Conservation (phyloP, 2,888 invertebrate species). For the Oscheius onirici region DNA sequence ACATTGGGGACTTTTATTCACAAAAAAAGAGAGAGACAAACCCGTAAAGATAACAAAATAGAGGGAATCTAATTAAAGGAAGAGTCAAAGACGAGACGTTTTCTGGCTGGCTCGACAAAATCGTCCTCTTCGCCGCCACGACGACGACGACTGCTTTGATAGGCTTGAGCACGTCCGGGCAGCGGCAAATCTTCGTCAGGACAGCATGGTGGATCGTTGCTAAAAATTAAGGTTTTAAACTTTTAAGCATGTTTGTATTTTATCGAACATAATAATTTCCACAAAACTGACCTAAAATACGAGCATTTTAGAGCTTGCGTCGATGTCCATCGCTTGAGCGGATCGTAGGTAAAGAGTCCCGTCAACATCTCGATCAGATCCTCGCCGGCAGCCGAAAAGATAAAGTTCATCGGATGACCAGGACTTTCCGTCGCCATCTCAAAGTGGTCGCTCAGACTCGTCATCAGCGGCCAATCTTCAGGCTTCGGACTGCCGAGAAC, state of each 20-base stretch:
- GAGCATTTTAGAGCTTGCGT: slow-evolving; percentile 60
- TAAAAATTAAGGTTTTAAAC: slow-evolving; percentile 3
- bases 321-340: slow-evolving; percentile 59
- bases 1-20: neutral
- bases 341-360: slow-evolving; percentile 61
- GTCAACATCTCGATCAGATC: slow-evolving; percentile 84
- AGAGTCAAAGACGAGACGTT: slow-evolving; percentile 25
- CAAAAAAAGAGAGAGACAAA: neutral
- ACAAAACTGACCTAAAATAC: slow-evolving; percentile 59
- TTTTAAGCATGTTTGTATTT: neutral
- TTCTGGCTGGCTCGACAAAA: slow-evolving; percentile 21
- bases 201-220: slow-evolving; percentile 61
- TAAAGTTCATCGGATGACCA: neutral
- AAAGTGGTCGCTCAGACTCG: slow-evolving; percentile 85
- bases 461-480: slow-evolving; percentile 85
- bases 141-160: slow-evolving; percentile 22
- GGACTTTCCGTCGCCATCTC: slow-evolving; percentile 80
- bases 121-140: neutral
- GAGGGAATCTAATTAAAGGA: neutral
- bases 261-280: no score
- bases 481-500: slow-evolving; percentile 92
- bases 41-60: slow-evolving; percentile 12
- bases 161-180: slow-evolving; percentile 37
- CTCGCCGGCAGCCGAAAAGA: slow-evolving; percentile 82
- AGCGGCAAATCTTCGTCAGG: slow-evolving; percentile 67